Evolutionary conservation across 2,113 vertebrate species (phyloP), one percentile per base, ranked within the genome.

Genomic region (Ardeotis arabs): DNA sequence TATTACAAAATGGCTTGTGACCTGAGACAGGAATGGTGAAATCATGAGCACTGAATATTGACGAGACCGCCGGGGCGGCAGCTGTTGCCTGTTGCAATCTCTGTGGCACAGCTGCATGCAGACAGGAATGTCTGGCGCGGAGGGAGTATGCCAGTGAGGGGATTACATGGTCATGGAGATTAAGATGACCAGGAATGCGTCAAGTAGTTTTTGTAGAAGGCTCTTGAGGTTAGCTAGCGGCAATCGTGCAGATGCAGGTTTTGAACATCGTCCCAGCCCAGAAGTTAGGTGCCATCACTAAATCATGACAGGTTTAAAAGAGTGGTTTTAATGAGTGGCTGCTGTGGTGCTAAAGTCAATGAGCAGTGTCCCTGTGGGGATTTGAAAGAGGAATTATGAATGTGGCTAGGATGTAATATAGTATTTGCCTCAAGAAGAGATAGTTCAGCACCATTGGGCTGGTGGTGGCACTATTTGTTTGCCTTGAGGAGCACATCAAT

Each of bases 71-170:
- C 9, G 12, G 86, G 91, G 52, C 5, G 1, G 74, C 95, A 97
- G 96, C 94, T 96, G 93, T 81, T 89, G 84, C 73, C 56, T 95
- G 62, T 93, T 91, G 89, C 95, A 96, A 89, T 95, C 87, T 62
- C 31, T 49, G 53, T 96, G 94, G 95, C 93, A 95, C 93, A 94
- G 95, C 95, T 96, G 96, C 84, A 66, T 21, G 39, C 84, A 95
- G 96, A 96, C 96, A 95, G 95, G 94, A 97, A 97, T 97, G 93
- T 97, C 95, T 96, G 93, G 94, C 41, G 28, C 0, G 0, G 87
- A 94, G 91, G 75, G 93, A 93, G 81, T 56, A 90, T 49, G 7
- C 74, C 74, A 82, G 33, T 35, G 62, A 89, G 74, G 67, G 87
- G 62, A 93, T 96, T 96, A 94, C 93, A 82, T 0, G 8, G 74